A percentile compares a stretch with the other conserved stretches of the same genome.
phyloP scores from a whole-genome alignment of 2,888 invertebrate genomes.

The Margaritifera margaritifera region DNA sequence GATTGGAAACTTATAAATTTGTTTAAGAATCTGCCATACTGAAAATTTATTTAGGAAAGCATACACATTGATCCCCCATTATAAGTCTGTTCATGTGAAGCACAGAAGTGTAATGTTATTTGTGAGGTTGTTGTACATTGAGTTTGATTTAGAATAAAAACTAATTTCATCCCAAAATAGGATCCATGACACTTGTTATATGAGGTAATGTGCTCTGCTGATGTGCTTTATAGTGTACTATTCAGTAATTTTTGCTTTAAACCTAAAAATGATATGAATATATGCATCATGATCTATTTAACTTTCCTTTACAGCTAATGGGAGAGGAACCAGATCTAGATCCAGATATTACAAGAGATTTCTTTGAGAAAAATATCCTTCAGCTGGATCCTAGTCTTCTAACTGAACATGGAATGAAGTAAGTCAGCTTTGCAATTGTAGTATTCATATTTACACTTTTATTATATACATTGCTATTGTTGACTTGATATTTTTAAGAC shows the following conservation, averaged over 20 bases:
- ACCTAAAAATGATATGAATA: neutral
- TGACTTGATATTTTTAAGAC: neutral
- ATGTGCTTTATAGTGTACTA: too few relatives aligned
- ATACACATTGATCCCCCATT: too few relatives aligned
- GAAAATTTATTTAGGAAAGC: too few relatives aligned
- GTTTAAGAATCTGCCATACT: too few relatives aligned
- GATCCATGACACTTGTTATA: too few relatives aligned
- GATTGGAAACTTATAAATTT: too few relatives aligned
- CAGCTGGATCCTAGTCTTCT: conserved; percentile 91
- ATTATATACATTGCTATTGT: neutral
- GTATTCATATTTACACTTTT: neutral
- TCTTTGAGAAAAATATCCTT: conserved; percentile 95
- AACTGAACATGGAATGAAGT: conserved; percentile 96
- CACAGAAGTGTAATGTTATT: too few relatives aligned
- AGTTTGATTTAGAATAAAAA: too few relatives aligned
- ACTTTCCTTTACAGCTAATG: conserved; percentile 66
- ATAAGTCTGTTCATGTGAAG: too few relatives aligned
- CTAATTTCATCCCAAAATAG: too few relatives aligned
- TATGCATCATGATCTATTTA: neutral
- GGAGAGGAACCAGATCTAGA: conserved; percentile 95
- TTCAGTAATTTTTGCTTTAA: too few relatives aligned
- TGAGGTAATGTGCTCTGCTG: neutral
- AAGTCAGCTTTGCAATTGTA: conserved; percentile 65
- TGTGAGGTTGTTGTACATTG: too few relatives aligned
- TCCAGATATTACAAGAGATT: conserved; percentile 94